Base-by-base conservation (phyloP, 2,797 vertebrate species). In the Morelia viridis region DNA sequence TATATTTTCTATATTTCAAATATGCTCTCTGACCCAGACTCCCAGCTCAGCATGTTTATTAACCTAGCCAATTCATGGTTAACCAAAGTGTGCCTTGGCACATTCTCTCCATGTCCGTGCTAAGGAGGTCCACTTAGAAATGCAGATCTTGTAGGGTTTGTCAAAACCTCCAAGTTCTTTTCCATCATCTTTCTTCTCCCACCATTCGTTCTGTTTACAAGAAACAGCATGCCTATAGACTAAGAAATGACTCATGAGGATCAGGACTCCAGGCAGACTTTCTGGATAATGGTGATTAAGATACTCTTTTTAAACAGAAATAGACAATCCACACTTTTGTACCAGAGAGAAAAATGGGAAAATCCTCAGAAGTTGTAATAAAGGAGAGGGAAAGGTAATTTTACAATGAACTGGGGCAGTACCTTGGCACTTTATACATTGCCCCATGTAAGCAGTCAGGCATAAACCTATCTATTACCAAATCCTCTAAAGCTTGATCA, bases 191-290 rank as follows among this genome's bases (percentile, higher is more conserved):
- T 83, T 46, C 58, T 83, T 41, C 26, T 50, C 31, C 15, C 71
- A 57, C 85, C 57, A 35, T 46, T 10, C 24, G 26, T 58, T 26
- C 50, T 17, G 8, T 26, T 28, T 84, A 41, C 84, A 87, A 56
- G 62, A n/a, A 86, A 85, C 53, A 28, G 46, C 56, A 46, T 26
- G 31, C 8, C 10, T 88, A 15, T 62, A 13, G 24, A 4, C 17
- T 31, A 17, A n/a, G 65, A 80, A 50, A 84, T 88, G 71, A 88
- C 87, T 84, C 60, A 84, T 57, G 88, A 92, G 61, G 76, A 85
- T 9, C 31, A 3, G 24, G 24, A 89, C n/a, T 26, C 76, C 12
- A 46, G 87, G 22, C 87, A 89, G 87, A 85, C 76, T 64, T 13
- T 11, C 61, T n/a, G 61, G 58, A 41, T 65, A 53, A 62, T 10